Base-by-base conservation (phyloP, 2,113 vertebrate genomes). In the Pampusana beccarii region DNA sequence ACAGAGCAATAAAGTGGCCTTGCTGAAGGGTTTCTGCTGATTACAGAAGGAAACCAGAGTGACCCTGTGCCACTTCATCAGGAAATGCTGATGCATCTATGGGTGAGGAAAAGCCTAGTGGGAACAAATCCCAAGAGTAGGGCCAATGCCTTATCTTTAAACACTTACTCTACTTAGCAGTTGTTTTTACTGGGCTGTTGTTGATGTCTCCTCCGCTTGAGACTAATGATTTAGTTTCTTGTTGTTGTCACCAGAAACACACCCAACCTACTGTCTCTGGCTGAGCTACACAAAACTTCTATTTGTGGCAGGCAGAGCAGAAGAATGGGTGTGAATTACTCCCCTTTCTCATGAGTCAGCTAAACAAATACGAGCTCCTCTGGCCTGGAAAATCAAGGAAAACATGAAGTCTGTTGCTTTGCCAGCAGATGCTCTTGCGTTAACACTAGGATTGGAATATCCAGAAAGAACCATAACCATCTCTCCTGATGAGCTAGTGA, bases 61-160 rank as follows among this genome's bases (percentile, higher is more conserved):
- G 62, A 91, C 77, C 89, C 74, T 13, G 67, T 88, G 91, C 80
- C 92, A 82, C 65, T 86, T 9, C 65, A 12, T 40, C 80, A 74
- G 94, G 96, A 97, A 96, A 80, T 6, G 88, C 91, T 86, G 82
- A 58, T 92, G 73, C 54, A 48, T 93, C 40, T 51, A 4, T 5
- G 57, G 51, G 51, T 16, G 65, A 90, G 95, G 90, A 95, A 86
- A 95, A 96, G 64, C 81, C 88, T 74, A 4, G 62, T 3, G 86
- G 92, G 65, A 80, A 86, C 83, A 92, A 97, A 82, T 86, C 88
- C 90, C 92, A 50, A 86, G 54, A 79, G 72, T 46, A 19, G 33
- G 75, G 86, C 61, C 91, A 84, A 33, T 26, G 51, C 96, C 96
- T 95, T 89, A 96, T 97, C 96, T 95, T 31, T 58, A 54, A 67